phyloP scores from a whole-genome alignment of 2,888 invertebrate genomes.

The Acanthosepion pharaonis region DNA sequence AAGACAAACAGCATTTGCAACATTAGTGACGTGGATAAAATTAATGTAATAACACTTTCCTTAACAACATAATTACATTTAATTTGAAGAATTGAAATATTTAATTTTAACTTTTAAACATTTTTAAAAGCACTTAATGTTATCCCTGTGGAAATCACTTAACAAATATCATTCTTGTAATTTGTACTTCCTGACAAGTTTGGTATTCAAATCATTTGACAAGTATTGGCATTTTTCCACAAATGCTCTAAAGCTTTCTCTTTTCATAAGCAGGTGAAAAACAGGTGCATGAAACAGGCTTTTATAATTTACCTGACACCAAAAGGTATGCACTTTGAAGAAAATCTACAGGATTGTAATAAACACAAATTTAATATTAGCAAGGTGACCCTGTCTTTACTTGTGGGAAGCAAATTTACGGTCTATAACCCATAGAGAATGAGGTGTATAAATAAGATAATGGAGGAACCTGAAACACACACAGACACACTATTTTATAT shows the following conservation, averaged over 20 bases:
- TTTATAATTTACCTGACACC: not conserved
- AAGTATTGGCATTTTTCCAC: not conserved
- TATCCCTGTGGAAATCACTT: too few relatives aligned
- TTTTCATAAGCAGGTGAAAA: not conserved
- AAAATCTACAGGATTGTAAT: not conserved
- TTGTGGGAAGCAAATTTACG: not conserved
- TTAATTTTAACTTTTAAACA: too few relatives aligned
- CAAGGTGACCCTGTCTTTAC: not conserved
- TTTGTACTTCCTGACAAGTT: not conserved
- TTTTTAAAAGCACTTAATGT: too few relatives aligned
- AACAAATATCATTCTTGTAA: too few relatives aligned
- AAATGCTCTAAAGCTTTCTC: not conserved
- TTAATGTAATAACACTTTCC: too few relatives aligned
- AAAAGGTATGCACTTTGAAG: not conserved
- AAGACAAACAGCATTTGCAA: too few relatives aligned
- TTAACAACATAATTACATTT: too few relatives aligned
- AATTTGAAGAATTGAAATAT: too few relatives aligned
- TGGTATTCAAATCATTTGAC: not conserved
- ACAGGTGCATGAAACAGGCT: not conserved
- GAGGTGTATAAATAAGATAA: too few relatives aligned
- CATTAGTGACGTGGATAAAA: too few relatives aligned
- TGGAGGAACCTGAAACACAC: not conserved
- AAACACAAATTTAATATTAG: not conserved
- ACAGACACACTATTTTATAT: not conserved
- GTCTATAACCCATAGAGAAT: too few relatives aligned